Conservation (phyloP, 2,888 invertebrate species). For the Prenolepis imparis region DNA sequence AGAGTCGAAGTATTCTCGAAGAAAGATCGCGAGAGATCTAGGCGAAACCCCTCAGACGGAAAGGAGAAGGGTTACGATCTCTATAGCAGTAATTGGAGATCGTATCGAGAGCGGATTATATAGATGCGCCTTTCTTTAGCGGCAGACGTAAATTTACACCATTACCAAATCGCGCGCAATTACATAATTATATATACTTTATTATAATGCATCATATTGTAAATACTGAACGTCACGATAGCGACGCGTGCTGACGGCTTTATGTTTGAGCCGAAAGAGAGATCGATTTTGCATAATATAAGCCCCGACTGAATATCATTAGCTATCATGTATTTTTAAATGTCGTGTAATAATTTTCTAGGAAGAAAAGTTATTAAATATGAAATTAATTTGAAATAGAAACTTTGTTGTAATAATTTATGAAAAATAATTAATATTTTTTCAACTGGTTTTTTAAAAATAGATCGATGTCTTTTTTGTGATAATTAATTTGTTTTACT, state of each 20-base stretch:
- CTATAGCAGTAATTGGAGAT: slow-evolving; percentile 31
- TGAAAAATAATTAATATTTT: neutral
- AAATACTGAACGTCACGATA: slow-evolving; percentile 32
- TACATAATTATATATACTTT: slow-evolving; percentile 37
- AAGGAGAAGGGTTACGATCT: slow-evolving; percentile 28
- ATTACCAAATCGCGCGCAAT: slow-evolving; percentile 26
- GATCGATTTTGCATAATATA: slow-evolving; percentile 30
- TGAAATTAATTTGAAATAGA: neutral
- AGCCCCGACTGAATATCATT: neutral
- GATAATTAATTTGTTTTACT: neutral
- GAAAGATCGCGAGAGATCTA: slow-evolving; percentile 10
- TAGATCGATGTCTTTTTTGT: neutral
- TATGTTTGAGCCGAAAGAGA: slow-evolving; percentile 22
- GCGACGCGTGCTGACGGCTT: slow-evolving; percentile 35
- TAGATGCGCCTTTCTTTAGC: slow-evolving; percentile 34
- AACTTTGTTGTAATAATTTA: neutral
- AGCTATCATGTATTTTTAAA: neutral
- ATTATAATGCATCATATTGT: slow-evolving; percentile 18
- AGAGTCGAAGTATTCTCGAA: slow-evolving; percentile 2
- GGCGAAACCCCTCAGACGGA: slow-evolving; percentile 1
- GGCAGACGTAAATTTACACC: slow-evolving; percentile 26
- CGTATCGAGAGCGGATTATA: slow-evolving; percentile 46
- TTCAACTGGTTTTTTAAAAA: neutral
- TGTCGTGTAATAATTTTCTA: neutral
- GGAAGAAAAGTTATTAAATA: neutral